Percentiles rank a stretch among this genome's conserved stretches.
Conservation (phyloP, 2,888 invertebrate species). For the Troides aeacus region DNA sequence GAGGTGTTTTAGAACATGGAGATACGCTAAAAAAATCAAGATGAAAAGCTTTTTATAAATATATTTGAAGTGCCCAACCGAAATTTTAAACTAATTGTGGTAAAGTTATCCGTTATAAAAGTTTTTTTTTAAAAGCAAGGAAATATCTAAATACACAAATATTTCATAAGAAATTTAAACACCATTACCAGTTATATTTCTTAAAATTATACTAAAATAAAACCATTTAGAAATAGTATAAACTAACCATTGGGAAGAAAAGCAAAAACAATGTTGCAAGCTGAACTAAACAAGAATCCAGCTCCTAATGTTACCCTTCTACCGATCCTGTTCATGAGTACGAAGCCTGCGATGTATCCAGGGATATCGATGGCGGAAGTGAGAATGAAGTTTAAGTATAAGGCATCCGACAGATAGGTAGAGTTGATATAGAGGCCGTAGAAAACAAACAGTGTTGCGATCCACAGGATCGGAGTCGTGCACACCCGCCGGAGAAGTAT, state of each 20-base stretch:
- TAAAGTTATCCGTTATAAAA: too few species aligned
- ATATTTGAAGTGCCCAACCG: too few species aligned
- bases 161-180: too few species aligned
- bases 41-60: too few species aligned
- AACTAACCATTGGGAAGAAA: conserved; percentile 77
- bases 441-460: conserved; percentile 88
- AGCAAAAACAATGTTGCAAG: conserved; percentile 61
- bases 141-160: too few species aligned
- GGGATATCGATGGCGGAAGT: conserved; percentile 85
- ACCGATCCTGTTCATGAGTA: conserved; percentile 82
- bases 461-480: conserved; percentile 88
- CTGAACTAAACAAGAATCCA: conserved; percentile 81
- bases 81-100: too few species aligned
- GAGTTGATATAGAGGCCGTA: conserved; percentile 90
- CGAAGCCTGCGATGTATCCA: conserved; percentile 81
- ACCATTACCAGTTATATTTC: too few species aligned
- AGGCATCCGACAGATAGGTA: conserved; percentile 85
- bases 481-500: conserved; percentile 77
- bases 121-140: too few species aligned
- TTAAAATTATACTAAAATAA: too few species aligned
- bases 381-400: conserved; percentile 86
- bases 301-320: conserved; percentile 80
- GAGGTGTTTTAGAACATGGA: too few species aligned
- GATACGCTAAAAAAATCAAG: too few species aligned
- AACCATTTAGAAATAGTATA: too few species aligned